phyloP scores from a whole-genome alignment of 2,888 invertebrate species.

The Unio delphinus region DNA sequence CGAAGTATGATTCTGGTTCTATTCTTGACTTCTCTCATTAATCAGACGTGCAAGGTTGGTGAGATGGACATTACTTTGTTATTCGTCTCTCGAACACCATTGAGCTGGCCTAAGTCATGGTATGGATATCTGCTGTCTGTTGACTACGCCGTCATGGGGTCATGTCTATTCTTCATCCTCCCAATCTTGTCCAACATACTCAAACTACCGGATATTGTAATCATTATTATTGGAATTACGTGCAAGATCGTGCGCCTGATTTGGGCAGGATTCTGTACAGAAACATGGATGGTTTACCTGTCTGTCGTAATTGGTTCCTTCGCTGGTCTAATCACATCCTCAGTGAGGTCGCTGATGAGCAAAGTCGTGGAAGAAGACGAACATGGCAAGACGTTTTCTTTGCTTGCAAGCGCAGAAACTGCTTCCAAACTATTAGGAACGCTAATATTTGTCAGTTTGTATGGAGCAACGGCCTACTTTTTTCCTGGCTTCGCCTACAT shows the following conservation, averaged over 20 bases:
- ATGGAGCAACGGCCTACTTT: conserved; percentile 59
- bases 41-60: conserved; percentile 67
- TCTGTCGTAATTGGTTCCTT: conserved; percentile 63
- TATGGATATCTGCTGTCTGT: conserved; percentile 69
- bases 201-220: conserved; percentile 57
- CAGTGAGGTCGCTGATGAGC: conserved; percentile 65
- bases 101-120: conserved; percentile 63
- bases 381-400: conserved; percentile 66
- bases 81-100: conserved; percentile 63
- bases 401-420: conserved; percentile 66
- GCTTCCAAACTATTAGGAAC: conserved; percentile 64
- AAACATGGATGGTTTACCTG: conserved; percentile 64
- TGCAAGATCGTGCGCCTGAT: conserved; percentile 63
- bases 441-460: conserved; percentile 62
- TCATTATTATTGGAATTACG: conserved; percentile 60
- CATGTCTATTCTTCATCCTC: conserved; percentile 63
- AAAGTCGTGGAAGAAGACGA: conserved; percentile 66
- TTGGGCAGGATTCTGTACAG: conserved; percentile 59
- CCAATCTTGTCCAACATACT: conserved; percentile 61
- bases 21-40: conserved; percentile 53
- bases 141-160: conserved; percentile 69
- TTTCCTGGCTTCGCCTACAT: conserved; percentile 65
- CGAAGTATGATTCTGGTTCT: conserved; percentile 53
- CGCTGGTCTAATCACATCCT: conserved; percentile 64
- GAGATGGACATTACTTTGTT: conserved; percentile 68